Base-by-base conservation (phyloP, 2,888 invertebrate genomes). In the Neocrepidodera transversa region DNA sequence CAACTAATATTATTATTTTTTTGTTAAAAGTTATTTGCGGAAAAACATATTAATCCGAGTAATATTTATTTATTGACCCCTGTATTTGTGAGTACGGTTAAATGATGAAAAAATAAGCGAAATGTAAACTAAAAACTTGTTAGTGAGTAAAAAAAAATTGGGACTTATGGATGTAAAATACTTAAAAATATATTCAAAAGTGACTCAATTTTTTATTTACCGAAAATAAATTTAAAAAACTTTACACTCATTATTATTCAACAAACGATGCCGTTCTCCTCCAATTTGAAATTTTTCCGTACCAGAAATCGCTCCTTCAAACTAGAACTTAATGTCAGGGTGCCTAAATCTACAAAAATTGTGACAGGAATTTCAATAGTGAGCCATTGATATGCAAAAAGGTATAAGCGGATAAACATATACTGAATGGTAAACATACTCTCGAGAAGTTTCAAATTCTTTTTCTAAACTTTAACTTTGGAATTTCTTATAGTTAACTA, bases 331-430 rank as follows among this genome's bases (percentile, higher is more conserved):
- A 51, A 51, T 51, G 51, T 40, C 30, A 26, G 51, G 40, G 28
- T 18, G 30, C 51, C 26, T 40, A 51, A 51, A 51, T 51, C 51
- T 40, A 51, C 40, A 51, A 51, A 51, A 51, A 51, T 51, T 51
- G 51, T 51, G 51, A 51, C 40, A 14, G 11, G 51, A 51, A 51
- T 51, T 51, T 51, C 40, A 51, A 51, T 51, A 30, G 26, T 51
- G 2, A 40, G 28, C 38, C 51, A 51, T 51, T 51, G 51, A 51
- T 51, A 51, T 51, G 51, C 51, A 51, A 51, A 51, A 51, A 51
- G 26, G 51, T 40, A 51, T 51, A 51, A 51, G 51, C 28, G 51
- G 51, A 51, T 51, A 51, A 51, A 51, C 51, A 51, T 51, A 51
- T 51, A 51, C 51, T 51, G 51, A 51, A 51, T 51, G 26, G 51